Evolutionary conservation across 2,797 vertebrate species (phyloP), one percentile per base, ranked within the genome.

Genomic region (Neopelma chrysocephalum): DNA sequence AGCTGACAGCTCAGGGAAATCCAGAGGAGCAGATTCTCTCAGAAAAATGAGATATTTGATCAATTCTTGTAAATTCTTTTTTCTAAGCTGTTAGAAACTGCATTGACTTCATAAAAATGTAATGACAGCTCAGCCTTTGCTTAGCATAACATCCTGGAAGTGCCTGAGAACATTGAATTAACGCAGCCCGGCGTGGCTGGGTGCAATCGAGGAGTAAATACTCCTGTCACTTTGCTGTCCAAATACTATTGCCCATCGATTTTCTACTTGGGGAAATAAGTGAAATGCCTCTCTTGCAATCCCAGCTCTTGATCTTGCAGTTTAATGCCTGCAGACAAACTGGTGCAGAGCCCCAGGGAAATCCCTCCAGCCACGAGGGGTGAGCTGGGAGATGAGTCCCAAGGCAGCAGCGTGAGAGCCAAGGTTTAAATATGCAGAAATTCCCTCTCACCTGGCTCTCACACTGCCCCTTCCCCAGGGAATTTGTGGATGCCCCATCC

Each of bases 1-100:
- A 77, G 91, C 90, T 96, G 96, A 94, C 96, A 97, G 94, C 85
- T 95, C 95, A 88, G 94, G 93, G 94, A 96, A 96, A 96, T 92
- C 88, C 90, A 95, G 90, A 77, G 86, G 86, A 95, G 58, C 60
- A 82, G 68, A 82, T 95, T 92, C 96, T 86, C 89, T 94, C 12
- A 64, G 90, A 94, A 95, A 96, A 94, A 94, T 56, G 80, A 97
- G 93, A 82, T 89, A 97, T 95, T 97, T 94, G 96, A 94, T 93
- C 91, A 94, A 80, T 95, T 96, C 90, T 77, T 93, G 17, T 12
- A 76, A 94, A 84, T 72, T 91, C 85, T 69, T 78, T 66, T 61
- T 89, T 81, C 75, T 65, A 38, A 93, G 72, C 86, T 93, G 88
- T 90, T 94, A 88, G 71, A 80, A 90, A 90, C 68, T 58, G 78